Evolutionary conservation across 2,888 invertebrate species (phyloP).

Genomic region (Xylophagus ater): DNA sequence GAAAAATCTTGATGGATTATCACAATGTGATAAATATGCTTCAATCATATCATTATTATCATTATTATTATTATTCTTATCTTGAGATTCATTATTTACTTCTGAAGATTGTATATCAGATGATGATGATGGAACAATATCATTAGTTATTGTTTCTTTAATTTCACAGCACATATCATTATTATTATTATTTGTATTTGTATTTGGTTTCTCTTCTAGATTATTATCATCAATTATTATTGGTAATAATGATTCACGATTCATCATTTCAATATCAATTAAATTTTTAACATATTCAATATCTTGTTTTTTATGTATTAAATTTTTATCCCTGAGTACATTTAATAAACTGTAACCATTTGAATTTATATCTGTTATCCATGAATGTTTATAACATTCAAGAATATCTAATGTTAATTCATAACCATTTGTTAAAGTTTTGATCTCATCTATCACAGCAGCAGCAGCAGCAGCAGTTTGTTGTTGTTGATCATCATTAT

Average conservation of each 20-base stretch:
- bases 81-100: too few relatives aligned
- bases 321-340: conserved; percentile 24
- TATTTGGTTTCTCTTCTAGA: too few relatives aligned
- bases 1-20: conserved; percentile 66
- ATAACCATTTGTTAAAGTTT: conserved; percentile 11
- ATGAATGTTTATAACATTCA: conserved; percentile 14
- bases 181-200: too few relatives aligned
- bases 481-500: too few relatives aligned
- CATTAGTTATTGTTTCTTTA: not conserved
- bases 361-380: conserved; percentile 18
- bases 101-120: not conserved
- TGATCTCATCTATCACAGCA: conserved; percentile 11
- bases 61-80: conserved; percentile 1
- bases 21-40: conserved; percentile 57
- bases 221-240: too few relatives aligned
- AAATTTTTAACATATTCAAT: conserved; percentile 30
- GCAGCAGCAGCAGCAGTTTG: conserved; percentile 16
- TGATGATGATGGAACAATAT: not conserved
- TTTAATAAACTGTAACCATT: conserved; percentile 25
- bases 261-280: conserved; percentile 31
- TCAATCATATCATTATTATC: conserved; percentile 26
- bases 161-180: not conserved
- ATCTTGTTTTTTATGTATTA: conserved; percentile 26
- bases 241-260: too few relatives aligned
- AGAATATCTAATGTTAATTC: conserved; percentile 16